Conservation (phyloP, 2,797 vertebrate species). For the Microctenopoma lineatum region DNA sequence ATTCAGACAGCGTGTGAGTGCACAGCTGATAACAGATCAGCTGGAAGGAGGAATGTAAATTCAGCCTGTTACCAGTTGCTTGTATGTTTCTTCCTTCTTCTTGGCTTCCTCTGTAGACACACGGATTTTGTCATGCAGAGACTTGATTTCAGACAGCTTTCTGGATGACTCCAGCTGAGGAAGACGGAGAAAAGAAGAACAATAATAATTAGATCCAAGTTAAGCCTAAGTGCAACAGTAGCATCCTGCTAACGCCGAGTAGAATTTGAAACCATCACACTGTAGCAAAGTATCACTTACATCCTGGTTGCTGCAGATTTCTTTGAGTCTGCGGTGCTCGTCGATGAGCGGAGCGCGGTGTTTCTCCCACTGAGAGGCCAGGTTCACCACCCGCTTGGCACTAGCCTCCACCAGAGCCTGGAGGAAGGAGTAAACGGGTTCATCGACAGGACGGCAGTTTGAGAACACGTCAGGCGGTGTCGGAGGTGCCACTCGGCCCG, state of each 20-base stretch:
- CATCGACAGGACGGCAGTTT: background rate
- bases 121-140: slow-evolving; percentile 87
- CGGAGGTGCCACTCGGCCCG: background rate
- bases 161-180: slow-evolving; percentile 88
- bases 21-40: background rate
- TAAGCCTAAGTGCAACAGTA: no score
- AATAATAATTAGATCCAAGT: no score
- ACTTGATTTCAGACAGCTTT: slow-evolving; percentile 88
- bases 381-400: slow-evolving; percentile 85
- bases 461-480: background rate
- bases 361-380: slow-evolving; percentile 93
- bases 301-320: slow-evolving; percentile 87
- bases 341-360: slow-evolving; percentile 89
- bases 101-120: slow-evolving; percentile 89
- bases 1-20: background rate
- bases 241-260: no score
- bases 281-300: slow-evolving; percentile 64
- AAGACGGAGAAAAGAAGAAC: slow-evolving; percentile 4
- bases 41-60: background rate
- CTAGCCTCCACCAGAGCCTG: slow-evolving; percentile 89
- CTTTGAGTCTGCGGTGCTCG: slow-evolving; percentile 87
- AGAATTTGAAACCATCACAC: no score
- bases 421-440: background rate
- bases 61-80: slow-evolving; percentile 84
- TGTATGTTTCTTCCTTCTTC: slow-evolving; percentile 89